Evolutionary conservation across 2,888 invertebrate genomes (phyloP).

Genomic region (Ceramica pisi): DNA sequence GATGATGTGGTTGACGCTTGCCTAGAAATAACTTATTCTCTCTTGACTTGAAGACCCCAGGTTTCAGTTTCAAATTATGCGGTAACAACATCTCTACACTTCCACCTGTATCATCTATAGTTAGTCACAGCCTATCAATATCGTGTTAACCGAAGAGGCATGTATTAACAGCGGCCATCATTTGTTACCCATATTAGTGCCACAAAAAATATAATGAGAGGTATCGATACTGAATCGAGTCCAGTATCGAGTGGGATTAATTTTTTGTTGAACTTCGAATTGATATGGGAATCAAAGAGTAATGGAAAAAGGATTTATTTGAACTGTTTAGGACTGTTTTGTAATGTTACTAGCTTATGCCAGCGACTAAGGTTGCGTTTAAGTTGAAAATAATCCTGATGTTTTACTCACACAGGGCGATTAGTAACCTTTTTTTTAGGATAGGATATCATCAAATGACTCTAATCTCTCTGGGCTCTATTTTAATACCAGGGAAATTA

Average conservation of each 20-base stretch:
- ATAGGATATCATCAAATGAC: no score
- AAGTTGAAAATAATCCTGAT: no score
- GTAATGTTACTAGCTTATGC: no score
- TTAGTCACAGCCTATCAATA: conserved; percentile 65
- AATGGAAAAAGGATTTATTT: background rate
- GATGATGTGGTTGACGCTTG: no score
- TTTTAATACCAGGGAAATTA: no score
- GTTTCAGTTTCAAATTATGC: background rate
- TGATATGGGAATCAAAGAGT: conserved; percentile 31
- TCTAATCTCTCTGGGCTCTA: no score
- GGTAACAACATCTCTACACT: conserved; percentile 51
- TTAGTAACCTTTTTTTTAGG: no score
- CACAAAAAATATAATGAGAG: conserved; percentile 56
- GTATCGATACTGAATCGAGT: conserved; percentile 31
- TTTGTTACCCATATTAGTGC: conserved; percentile 55
- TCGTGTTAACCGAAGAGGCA: conserved; percentile 57
- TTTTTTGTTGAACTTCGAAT: conserved; percentile 58
- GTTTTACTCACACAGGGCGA: no score
- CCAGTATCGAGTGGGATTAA: conserved; percentile 41
- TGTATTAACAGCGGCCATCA: conserved; percentile 59
- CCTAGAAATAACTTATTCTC: no score
- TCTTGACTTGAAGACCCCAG: no score
- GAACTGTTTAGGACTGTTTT: background rate
- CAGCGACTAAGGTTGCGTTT: no score
- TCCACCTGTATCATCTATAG: conserved; percentile 10